Percentiles rank a stretch among this genome's conserved stretches.
Evolutionary conservation across 2,888 invertebrate genomes (phyloP).

Genomic region (Neocrepidodera transversa): DNA sequence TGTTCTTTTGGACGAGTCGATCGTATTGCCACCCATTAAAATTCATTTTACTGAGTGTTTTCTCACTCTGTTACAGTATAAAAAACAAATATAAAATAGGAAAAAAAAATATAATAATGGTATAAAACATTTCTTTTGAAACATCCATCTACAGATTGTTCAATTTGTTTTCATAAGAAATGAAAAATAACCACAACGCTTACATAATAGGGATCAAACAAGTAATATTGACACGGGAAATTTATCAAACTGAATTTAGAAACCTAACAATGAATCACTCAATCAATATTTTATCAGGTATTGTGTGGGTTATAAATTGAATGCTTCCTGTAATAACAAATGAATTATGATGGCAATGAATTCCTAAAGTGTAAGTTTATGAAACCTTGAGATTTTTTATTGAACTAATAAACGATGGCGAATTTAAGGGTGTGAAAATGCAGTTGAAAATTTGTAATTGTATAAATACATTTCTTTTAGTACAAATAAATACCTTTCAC

Average conservation of each 20-base stretch:
- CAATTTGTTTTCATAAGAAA: neutral
- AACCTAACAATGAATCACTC: conserved; percentile 9
- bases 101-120: no score
- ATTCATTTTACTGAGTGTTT: no score
- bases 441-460: no score
- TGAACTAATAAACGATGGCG: neutral
- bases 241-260: conserved; percentile 1
- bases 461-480: no score
- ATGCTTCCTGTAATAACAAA: conserved; percentile 5
- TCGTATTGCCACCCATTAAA: no score
- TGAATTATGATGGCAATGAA: neutral
- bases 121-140: neutral
- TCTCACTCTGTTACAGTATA: no score
- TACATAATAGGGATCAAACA: neutral
- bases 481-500: no score
- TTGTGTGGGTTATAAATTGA: conserved; percentile 11
- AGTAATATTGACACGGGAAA: conserved; percentile 1
- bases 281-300: conserved; percentile 13
- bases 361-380: neutral
- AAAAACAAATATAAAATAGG: no score
- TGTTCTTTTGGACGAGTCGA: no score
- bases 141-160: neutral
- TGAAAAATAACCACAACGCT: neutral
- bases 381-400: neutral
- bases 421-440: no score